Evolutionary conservation across 2,113 vertebrate genomes (phyloP).

Genomic region (Malurus melanocephalus): DNA sequence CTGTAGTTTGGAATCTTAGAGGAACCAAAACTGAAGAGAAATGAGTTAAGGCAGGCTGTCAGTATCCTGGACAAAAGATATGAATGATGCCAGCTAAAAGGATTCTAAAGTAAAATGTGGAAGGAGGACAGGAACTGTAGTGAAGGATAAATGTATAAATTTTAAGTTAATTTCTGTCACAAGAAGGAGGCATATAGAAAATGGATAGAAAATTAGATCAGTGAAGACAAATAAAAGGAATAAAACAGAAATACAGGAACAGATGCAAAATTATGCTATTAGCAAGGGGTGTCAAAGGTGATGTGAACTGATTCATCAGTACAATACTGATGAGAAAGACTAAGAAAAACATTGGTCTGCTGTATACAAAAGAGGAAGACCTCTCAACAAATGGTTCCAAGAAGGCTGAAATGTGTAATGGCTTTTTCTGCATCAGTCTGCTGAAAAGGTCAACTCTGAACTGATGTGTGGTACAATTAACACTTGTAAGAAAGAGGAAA

Average conservation of each 20-base stretch:
- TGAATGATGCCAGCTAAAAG: background rate
- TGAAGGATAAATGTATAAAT: background rate
- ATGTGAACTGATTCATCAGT: background rate
- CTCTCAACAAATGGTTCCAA: background rate
- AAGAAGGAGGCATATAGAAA: background rate
- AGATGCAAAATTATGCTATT: background rate
- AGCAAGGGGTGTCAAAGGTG: background rate
- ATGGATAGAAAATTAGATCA: background rate
- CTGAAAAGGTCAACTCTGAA: background rate
- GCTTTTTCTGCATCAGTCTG: background rate
- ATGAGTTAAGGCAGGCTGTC: background rate
- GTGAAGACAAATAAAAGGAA: background rate
- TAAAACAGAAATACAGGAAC: background rate
- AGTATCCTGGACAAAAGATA: background rate
- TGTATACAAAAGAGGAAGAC: background rate
- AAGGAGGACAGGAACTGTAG: background rate
- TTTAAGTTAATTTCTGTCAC: background rate
- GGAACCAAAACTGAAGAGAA: background rate
- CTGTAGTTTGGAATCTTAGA: background rate
- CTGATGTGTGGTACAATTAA: background rate
- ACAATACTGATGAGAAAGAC: background rate
- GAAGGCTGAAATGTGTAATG: background rate
- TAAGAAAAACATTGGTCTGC: background rate
- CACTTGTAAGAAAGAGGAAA: background rate
- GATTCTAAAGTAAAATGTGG: background rate